Evolutionary conservation across 2,113 vertebrate genomes (phyloP).

Genomic region (Nannobrachium achirus): DNA sequence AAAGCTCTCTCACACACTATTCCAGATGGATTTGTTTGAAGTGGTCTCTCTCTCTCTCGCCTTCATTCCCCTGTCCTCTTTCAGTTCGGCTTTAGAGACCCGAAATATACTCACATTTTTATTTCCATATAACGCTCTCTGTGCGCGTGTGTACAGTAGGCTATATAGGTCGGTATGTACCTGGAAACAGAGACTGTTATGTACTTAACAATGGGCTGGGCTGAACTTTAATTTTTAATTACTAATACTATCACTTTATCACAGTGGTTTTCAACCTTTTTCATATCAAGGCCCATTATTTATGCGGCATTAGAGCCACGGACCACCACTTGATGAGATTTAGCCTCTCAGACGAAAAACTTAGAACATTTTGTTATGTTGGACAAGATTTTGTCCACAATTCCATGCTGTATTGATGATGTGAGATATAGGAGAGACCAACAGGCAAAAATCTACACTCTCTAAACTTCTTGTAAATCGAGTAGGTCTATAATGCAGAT

Average conservation of each 20-base stretch:
- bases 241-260: constrained; percentile 3
- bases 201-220: not conserved
- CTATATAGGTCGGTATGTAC: constrained; percentile 9
- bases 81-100: constrained; percentile 87
- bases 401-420: too few species aligned
- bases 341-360: too few species aligned
- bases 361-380: too few species aligned
- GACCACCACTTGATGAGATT: too few species aligned
- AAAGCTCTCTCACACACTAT: constrained; percentile 92
- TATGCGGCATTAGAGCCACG: too few species aligned
- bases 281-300: too few species aligned
- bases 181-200: constrained; percentile 1
- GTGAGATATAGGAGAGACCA: too few species aligned
- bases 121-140: constrained; percentile 74
- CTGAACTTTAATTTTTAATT: constrained; percentile 28
- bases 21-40: constrained; percentile 98
- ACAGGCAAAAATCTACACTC: too few species aligned
- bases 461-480: too few species aligned
- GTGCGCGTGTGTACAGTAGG: constrained; percentile 30
- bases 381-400: too few species aligned
- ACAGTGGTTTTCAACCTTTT: too few species aligned
- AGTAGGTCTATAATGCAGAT: too few species aligned
- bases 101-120: constrained; percentile 92
- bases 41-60: constrained; percentile 88
- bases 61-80: constrained; percentile 86